Base-by-base conservation (phyloP, 2,888 invertebrate genomes). In the Tribolium freemani region DNA sequence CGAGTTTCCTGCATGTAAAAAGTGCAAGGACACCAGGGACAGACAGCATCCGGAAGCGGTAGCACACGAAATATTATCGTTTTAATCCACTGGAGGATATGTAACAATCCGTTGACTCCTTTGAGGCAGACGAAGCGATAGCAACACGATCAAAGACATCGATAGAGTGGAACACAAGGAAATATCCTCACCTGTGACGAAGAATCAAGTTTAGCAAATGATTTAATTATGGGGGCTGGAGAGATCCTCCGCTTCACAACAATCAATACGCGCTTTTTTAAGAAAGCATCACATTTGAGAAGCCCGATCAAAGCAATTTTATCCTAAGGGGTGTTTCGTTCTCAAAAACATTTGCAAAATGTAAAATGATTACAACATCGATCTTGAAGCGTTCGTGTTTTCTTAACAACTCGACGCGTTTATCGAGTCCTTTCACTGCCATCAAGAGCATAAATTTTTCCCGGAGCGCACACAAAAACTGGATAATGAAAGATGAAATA, bases 101-200 rank as follows among this genome's bases (percentile, higher is more conserved):
- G 54, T 74, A 76, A 76, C 77, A 76, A 76, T 75, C 71, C 76
- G 73, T 68, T 77, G 76, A 56, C 64, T 76, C 78, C 76, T 79
- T 79, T 77, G 75, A 78, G 76, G 66, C 72, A 72, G 60, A 74
- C 63, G 72, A 45, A 45, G 51, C 74, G 74, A 77, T 72, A 74
- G 75, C 72, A 77, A 77, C 74, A 75, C 75, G 80, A 78, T 80
- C 80, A 80, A 80, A 80, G 79, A 72, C 72, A 74, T 73, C 77
- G 30, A 63, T 13, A 48, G 48, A 50, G 50, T 56, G 5, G 31
- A 10, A 56, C 54, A 60, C 54, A 60, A 21, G 46, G 13, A 60
- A 46, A 48, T 21, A 48, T 51, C 54, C 11, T 54, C 13, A 66
- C 66, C 54, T 20, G 44, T 54, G 63, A 51, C 16, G n/a, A 63